Evolutionary conservation across 2,797 vertebrate species (phyloP).

Genomic region (Acestrorhynchus altus): DNA sequence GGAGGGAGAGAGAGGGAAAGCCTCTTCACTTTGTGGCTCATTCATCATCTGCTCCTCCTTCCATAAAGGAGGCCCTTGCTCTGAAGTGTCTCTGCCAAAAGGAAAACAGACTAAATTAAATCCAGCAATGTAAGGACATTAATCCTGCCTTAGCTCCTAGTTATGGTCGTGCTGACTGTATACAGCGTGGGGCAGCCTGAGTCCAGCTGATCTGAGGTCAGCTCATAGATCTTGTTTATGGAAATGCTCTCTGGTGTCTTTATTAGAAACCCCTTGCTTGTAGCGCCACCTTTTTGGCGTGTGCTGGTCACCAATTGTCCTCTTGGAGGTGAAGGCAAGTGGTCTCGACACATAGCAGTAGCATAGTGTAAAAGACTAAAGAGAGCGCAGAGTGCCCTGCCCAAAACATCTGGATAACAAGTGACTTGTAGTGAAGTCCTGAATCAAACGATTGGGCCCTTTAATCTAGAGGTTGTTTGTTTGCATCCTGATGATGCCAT

Average conservation of each 20-base stretch:
- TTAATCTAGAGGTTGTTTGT: too few relatives aligned
- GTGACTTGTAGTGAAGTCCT: too few relatives aligned
- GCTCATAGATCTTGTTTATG: not conserved
- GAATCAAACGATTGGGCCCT: too few relatives aligned
- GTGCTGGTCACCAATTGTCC: not conserved
- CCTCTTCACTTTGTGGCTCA: not conserved
- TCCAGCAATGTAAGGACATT: constrained; percentile 33
- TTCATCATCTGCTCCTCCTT: constrained; percentile 3
- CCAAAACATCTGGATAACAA: too few relatives aligned
- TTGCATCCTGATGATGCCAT: too few relatives aligned
- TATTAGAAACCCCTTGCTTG: not conserved
- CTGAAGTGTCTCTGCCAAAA: not conserved
- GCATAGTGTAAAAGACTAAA: too few relatives aligned
- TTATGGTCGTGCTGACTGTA: not conserved
- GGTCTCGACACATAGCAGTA: too few relatives aligned
- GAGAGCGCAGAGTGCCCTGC: too few relatives aligned
- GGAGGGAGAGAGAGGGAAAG: not conserved
- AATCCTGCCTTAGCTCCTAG: constrained; percentile 19
- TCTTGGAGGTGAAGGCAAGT: too few relatives aligned
- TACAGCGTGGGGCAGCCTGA: not conserved
- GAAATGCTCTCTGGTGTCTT: not conserved
- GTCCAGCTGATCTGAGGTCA: not conserved
- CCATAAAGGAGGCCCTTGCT: not conserved
- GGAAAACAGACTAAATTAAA: constrained; percentile 47
- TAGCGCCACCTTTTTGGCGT: not conserved